Base-by-base conservation (phyloP, 1,140 invertebrate genomes). In the Colletes latitarsis region DNA sequence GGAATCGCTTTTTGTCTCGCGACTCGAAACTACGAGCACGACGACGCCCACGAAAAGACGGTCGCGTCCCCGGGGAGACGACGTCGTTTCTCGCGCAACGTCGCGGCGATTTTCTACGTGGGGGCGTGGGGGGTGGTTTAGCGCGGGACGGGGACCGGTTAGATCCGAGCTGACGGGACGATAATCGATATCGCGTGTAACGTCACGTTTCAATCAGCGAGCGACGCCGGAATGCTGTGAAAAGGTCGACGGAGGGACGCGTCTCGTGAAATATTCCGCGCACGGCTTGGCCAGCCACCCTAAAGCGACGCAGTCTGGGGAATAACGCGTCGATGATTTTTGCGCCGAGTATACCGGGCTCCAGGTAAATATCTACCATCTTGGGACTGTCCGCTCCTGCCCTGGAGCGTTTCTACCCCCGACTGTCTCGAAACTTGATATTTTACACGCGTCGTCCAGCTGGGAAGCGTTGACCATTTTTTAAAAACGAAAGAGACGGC, bases 121-220 rank as follows among this genome's bases (percentile, higher is more conserved):
- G 17, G 21, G 30, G 30, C 30, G 30, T 0, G 30, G 30, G 30
- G 30, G 30, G 30, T 17, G 19, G 6, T 14, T 72, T 43, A 15
- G 14, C 15, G 8, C 57, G 6, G 49, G 6, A n/a, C 4, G n/a
- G 30, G 30, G 49, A 43, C 46, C 52, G 52, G 52, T 64, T 41
- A 53, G 46, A 30, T 64, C 14, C 41, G 30, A 30, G 15, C 19
- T 77, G 43, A 41, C 67, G 21, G 46, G 60, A 76, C 63, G 63
- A 79, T 79, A 64, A 79, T 79, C 77, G 77, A 79, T 79, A 79
- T 79, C 68, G 58, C 77, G 41, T 73, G 77, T 79, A 73, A 73
- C 77, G 60, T 73, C 77, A 79, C 77, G 69, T 79, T 79, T 79
- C 77, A 79, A 79, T 79, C 77, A 64, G 10, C 62, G 39, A 53